Evolutionary conservation across 2,113 vertebrate genomes (phyloP).

Genomic region (Panurus biarmicus): DNA sequence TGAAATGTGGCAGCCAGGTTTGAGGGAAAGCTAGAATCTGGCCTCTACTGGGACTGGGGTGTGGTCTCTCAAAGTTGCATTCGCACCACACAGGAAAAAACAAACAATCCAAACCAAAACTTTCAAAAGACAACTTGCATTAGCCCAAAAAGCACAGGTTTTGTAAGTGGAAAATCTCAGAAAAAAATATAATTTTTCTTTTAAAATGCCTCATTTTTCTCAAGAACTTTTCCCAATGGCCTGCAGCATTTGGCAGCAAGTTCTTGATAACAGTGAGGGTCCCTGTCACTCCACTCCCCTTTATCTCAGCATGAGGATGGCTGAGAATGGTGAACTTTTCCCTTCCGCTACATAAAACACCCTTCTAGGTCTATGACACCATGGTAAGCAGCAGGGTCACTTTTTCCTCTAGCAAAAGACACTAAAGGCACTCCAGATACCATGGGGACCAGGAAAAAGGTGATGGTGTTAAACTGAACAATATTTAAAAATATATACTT

Average conservation of each 20-base stretch:
- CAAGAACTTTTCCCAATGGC: not conserved
- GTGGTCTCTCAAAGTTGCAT: not conserved
- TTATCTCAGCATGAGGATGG: not conserved
- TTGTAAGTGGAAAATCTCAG: not conserved
- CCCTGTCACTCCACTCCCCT: accelerated
- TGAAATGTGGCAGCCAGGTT: not conserved
- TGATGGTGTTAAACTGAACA: not conserved
- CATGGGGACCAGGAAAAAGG: accelerated
- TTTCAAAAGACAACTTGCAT: not conserved
- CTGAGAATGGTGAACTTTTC: not conserved
- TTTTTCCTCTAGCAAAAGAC: not conserved
- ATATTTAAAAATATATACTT: not conserved
- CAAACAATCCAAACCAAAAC: not conserved
- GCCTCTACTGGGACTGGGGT: not conserved
- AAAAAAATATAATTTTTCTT: not conserved
- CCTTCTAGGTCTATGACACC: not conserved
- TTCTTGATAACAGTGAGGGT: accelerated
- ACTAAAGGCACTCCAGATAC: not conserved
- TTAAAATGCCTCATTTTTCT: not conserved
- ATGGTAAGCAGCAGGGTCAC: not conserved
- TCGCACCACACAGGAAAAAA: not conserved
- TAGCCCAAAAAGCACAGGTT: not conserved
- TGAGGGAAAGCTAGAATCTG: not conserved
- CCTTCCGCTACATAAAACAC: not conserved
- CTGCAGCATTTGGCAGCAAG: not conserved